Percentiles rank a stretch among this genome's conserved stretches.
Conservation (phyloP, 92 coral and sea anemone genomes). For the Paramuricea clavata region DNA sequence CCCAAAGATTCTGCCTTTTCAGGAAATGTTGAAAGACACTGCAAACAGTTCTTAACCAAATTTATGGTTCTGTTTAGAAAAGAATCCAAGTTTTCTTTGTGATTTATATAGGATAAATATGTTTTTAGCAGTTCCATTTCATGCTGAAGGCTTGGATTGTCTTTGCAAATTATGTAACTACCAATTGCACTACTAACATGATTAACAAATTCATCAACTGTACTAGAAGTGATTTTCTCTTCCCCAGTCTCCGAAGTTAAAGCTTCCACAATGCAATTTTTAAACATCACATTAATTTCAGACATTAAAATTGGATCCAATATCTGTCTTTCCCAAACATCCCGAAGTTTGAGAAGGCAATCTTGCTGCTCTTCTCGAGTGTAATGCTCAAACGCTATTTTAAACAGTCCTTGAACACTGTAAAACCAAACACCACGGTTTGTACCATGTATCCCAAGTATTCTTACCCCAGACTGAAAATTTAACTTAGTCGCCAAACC, state of each 20-base stretch:
- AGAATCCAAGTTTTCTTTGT: neutral
- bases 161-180: neutral
- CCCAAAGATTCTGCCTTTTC: neutral
- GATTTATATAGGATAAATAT: neutral
- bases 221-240: neutral
- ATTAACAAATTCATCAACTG: neutral
- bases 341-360: slow-evolving; percentile 67
- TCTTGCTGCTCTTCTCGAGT: slow-evolving; percentile 84
- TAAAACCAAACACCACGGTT: slow-evolving; percentile 93
- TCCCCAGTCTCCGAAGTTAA: neutral
- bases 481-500: slow-evolving; percentile 83
- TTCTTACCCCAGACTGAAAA: slow-evolving; percentile 69
- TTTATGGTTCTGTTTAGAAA: slow-evolving; percentile 26
- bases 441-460: slow-evolving; percentile 87
- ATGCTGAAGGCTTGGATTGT: neutral
- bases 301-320: slow-evolving; percentile 66
- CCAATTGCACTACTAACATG: neutral
- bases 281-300: slow-evolving; percentile 52
- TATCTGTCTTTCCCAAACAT: slow-evolving; percentile 77
- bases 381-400: slow-evolving; percentile 86
- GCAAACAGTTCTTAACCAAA: slow-evolving; percentile 15
- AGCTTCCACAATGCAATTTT: neutral
- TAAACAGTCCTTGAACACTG: slow-evolving; percentile 88
- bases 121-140: slow-evolving; percentile 25
- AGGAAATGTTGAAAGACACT: neutral